A percentile compares a stretch with the other conserved stretches of the same genome.
These are phyloP conservation scores for Poliocrania exsul DNA, from an alignment of 2,797 vertebrate genomes.

Conservation along the genomic window DNA sequence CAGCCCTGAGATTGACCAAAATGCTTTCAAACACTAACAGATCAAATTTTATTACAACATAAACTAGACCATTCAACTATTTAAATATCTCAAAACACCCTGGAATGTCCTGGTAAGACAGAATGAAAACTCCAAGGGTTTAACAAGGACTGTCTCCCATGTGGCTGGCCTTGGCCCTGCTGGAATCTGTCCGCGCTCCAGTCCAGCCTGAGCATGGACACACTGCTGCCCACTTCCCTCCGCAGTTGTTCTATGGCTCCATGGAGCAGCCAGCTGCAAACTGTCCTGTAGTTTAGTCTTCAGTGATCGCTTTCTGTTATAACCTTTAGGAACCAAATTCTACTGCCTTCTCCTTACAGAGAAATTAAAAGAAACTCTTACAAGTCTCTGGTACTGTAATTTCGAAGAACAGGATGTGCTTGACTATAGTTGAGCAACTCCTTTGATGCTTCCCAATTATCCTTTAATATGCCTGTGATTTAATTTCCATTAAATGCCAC, in stretches of 20 bases:
- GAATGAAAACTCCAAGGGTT: not conserved
- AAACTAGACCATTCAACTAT: not conserved
- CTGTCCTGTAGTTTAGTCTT: not conserved
- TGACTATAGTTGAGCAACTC: constrained; percentile 58
- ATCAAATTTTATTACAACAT: not conserved
- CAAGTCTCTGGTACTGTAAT: not conserved
- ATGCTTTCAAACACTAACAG: not conserved
- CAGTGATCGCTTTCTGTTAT: not conserved
- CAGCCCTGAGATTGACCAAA: not conserved
- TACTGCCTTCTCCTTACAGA: not conserved
- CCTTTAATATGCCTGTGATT: constrained; percentile 67
- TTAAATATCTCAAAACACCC: not conserved
- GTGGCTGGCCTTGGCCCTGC: not conserved
- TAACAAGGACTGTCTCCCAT: not conserved
- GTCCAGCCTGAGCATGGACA: not conserved
- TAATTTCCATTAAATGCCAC: constrained; percentile 70
- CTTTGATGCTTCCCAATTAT: constrained; percentile 68
- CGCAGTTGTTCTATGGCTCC: accelerated
- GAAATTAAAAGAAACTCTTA: not conserved
- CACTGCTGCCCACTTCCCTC: not conserved
- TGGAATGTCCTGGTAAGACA: not conserved
- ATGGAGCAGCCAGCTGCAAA: not conserved
- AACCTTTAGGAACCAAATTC: not conserved
- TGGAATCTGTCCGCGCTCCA: accelerated
- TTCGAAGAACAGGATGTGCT: not conserved